Base-by-base conservation (phyloP, 2,888 invertebrate genomes). In the Eupithecia centaureata region DNA sequence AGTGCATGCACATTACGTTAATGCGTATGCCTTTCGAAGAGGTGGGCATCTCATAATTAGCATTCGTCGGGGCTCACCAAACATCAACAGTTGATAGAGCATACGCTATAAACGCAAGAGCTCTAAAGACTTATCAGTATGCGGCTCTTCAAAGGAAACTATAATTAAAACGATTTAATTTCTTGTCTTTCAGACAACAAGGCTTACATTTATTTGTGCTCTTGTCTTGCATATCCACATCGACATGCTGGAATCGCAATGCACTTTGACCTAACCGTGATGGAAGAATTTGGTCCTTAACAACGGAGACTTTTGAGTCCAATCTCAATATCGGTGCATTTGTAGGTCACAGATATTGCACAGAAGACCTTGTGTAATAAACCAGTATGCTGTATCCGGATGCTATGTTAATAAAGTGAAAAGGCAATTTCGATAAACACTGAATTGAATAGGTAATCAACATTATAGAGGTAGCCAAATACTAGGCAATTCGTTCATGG, bases 311-410 rank as follows among this genome's bases (percentile, higher is more conserved):
- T 80, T 27, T 76, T 86, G 76, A 83, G 86, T 86, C 77, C 81
- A 84, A 82, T 82, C 75, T 85, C 76, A 79, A 76, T 74, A 77
- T 67, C 75, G 71, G 64, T 76, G 79, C 79, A 79, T 86, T 86
- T 88, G 86, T 90, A 87, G 90, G 90, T 88, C 88, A 87, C 79
- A 80, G 81, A 86, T 85, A 86, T 86, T 87, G 87, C 86, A 85
- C 81, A 79, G 82, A 77, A 80, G 85, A 86, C 88, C 90, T 90
- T 89, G 88, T 87, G 82, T 79, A 82, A 84, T 80, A 82, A 57
- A 83, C 79, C 80, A 81, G 84, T 84, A 81, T 80, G 79, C 79
- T 73, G 79, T 78, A 83, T 76, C 79, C 82, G 84, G 83, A 85
- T 83, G 77, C 79, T 76, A 75, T 74, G 73, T 79, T 70, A 75